phyloP scores from a whole-genome alignment of 2,113 vertebrate species.

The Oplegnathus fasciatus region DNA sequence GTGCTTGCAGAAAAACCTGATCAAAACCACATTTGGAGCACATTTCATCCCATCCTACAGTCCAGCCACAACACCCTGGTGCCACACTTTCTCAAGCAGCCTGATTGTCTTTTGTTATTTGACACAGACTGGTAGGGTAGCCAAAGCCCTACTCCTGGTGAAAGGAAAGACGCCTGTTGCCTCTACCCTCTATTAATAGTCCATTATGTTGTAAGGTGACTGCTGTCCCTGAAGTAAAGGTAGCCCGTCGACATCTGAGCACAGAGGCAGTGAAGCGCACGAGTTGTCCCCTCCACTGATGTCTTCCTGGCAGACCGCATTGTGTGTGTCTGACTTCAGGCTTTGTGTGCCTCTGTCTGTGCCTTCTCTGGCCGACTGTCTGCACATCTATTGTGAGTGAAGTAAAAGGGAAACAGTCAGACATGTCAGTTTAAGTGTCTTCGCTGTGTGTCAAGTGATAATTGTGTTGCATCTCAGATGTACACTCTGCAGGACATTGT shows the following conservation, averaged over 20 bases:
- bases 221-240: constrained; percentile 69
- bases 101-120: constrained; percentile 44
- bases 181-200: constrained; percentile 77
- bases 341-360: constrained; percentile 39
- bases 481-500: neutral
- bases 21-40: constrained; percentile 3
- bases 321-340: constrained; percentile 49
- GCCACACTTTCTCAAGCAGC: constrained; percentile 21
- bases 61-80: neutral
- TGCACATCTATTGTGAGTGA: constrained; percentile 42
- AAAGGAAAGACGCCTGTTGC: constrained; percentile 72
- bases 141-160: constrained; percentile 47
- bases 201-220: constrained; percentile 80
- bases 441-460: constrained; percentile 8
- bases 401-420: constrained; percentile 43
- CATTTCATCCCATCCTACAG: constrained; percentile 20
- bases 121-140: constrained; percentile 33
- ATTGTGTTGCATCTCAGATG: neutral
- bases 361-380: neutral
- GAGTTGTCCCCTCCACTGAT: constrained; percentile 31
- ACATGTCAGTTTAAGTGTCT: constrained; percentile 30
- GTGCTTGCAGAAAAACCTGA: neutral
- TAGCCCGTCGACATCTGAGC: constrained; percentile 73
- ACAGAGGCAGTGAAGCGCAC: constrained; percentile 46
- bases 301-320: constrained; percentile 54